These are phyloP conservation scores for Notechis scutatus DNA, from an alignment of 2,113 vertebrate species.

Conservation along the genomic window DNA sequence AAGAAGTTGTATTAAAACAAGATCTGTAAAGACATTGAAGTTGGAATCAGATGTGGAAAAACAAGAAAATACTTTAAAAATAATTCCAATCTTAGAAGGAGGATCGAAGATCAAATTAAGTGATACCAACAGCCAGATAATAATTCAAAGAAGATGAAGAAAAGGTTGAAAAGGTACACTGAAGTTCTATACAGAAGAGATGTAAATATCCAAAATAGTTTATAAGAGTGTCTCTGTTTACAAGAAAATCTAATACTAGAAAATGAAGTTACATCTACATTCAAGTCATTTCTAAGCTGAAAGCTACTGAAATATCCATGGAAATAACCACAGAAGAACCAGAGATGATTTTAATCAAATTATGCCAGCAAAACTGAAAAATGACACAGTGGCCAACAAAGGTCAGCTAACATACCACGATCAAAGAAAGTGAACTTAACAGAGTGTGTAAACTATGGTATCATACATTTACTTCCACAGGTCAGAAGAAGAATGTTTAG, in stretches of 20 bases:
- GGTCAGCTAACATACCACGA: not conserved
- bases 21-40: not conserved
- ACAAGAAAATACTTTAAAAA: not conserved
- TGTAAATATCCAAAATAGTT: not conserved
- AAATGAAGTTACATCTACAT: not conserved
- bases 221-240: not conserved
- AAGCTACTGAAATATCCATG: not conserved
- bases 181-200: not conserved
- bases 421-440: not conserved
- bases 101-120: not conserved
- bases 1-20: not conserved
- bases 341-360: not conserved
- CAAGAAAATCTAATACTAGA: not conserved
- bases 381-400: not conserved
- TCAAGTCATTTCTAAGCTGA: not conserved
- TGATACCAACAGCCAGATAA: not conserved
- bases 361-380: not conserved
- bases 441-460: not conserved
- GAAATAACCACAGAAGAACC: not conserved
- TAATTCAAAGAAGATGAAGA: not conserved
- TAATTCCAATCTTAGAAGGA: not conserved
- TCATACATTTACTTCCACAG: not conserved
- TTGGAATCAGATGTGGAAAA: not conserved
- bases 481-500: not conserved
- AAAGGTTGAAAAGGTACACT: not conserved